Base-by-base conservation (phyloP, 1,140 invertebrate genomes). In the Pseudomyrmex flavicornis region DNA sequence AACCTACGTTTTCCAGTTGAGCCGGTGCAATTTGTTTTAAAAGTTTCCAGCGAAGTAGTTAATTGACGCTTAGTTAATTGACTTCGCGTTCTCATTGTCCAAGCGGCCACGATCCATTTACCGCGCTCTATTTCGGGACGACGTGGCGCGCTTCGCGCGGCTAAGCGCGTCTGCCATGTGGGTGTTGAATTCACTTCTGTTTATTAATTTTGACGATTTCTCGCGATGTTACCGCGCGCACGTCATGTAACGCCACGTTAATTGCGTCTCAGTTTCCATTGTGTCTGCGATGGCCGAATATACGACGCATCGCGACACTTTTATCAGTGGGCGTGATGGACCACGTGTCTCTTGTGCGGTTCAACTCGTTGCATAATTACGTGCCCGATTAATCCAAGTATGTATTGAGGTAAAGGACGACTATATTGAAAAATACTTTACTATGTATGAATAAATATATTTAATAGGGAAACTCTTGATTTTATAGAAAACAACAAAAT, bases 81-180 rank as follows among this genome's bases (percentile, higher is more conserved):
- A 80, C 75, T 84, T 84, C 26, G n/a, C 76, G 50, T 72, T 50
- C 50, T 69, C 75, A 80, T 84, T 84, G 66, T 84, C 75, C 66
- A n/a, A 26, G 7, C 48, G 46, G 48, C 68, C 63, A 69, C 54
- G 63, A 70, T 74, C 69, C 80, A 75, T 73, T 82, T 80, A 66
- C 56, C 35, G 20, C 54, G 46, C 26, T 66, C 22, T 74, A 66
- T 63, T 61, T 52, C 12, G 26, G 15, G 79, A 48, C 48, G 26
- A 17, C 62, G 72, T 62, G 46, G 66, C 74, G 50, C 50, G 83
- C 77, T 85, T 73, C 88, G 82, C 87, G 87, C 87, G 76, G 88
- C 89, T 91, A 85, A 89, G 91, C 86, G 86, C 91, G 91, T 92
- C 91, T 92, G 91, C 91, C 87, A 87, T 89, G 91, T 92, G 91